Base-by-base conservation (phyloP, 1,140 invertebrate genomes). In the Drosophila auraria region DNA sequence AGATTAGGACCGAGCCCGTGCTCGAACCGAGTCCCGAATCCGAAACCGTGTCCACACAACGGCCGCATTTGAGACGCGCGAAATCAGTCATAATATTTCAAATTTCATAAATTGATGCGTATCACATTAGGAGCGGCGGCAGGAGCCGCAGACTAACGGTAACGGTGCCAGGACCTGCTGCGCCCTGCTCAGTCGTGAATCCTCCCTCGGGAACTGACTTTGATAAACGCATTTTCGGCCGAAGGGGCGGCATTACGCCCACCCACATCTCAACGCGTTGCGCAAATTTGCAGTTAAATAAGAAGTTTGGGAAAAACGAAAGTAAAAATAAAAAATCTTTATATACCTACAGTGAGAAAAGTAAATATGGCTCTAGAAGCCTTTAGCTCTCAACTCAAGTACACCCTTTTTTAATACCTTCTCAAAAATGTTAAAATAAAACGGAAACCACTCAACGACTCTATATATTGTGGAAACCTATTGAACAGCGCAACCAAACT, bases 81-180 rank as follows among this genome's bases (percentile, higher is more conserved):
- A 89, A 89, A 89, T 90, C 84, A 90, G 82, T 89, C 84, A 89
- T 86, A 89, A 89, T 89, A 89, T 89, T 89, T 89, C 86, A 90
- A 89, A 90, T 82, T 87, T 89, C 75, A 89, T 90, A 90, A 89
- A 89, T 89, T 90, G 84, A 89, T 89, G 84, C 84, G 84, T 89
- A 89, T 5, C 9, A 79, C 84, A 90, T 89, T 84, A 82, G 81
- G 59, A 57, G 73, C 65, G 58, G 57, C 72, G 74, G 68, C 83
- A 73, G 60, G 58, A 63, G 40, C 62, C 82, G 42, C 63, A 79
- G 80, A 33, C 73, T 80, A 87, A 76, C 70, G 83, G 75, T 64
- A 73, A 78, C 51, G 77, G 57, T 25, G 25, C 66, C 66, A 38
- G 66, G 63, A 70, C 66, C 47, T 57, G 50, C 69, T 54, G 17